Base-by-base conservation (phyloP, 2,113 vertebrate species). In the Fregetta grallaria region DNA sequence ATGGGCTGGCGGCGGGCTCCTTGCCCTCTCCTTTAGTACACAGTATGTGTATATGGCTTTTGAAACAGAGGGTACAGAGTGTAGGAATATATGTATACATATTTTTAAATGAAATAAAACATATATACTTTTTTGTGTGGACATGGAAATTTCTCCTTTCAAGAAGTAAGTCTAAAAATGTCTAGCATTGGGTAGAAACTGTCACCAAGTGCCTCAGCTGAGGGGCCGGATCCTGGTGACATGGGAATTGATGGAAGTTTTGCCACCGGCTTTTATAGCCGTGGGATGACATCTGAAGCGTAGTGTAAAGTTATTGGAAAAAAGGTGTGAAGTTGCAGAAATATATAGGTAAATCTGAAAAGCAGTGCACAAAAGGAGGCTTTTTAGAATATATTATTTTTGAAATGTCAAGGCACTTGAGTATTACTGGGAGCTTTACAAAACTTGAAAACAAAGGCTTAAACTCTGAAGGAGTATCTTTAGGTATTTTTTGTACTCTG, bases 391-490 rank as follows among this genome's bases (percentile, higher is more conserved):
- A 59, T 76, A 34, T 92, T 91, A 30, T 90, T 68, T 59, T 73
- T 67, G 27, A 81, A 81, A 44, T 32, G 13, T 86, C 40, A 62
- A 45, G 78, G 63, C 2, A 7, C 53, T 76, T 38, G 81, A 90
- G 13, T 88, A 20, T 84, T 87, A 56, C 40, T 50, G 36, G 36
- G 61, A 90, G 70, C 84, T 97, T 89, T 92, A 73, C 36, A 91
- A 81, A 55, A 53, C 86, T 94, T 80, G 88, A 77, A 96, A 92
- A 84, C 68, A 85, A 92, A 91, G 85, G 87, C 78, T 49, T 90
- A 90, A 91, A 56, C 61, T 71, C 76, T 70, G 88, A 86, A 96
- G 75, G 38, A 78, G 44, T 79, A 56, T 58, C 34, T 70, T 94
- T 61, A 90, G 70, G 27, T 29, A 34, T 81, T 76, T 30, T 73